phyloP scores from a whole-genome alignment of 2,113 vertebrate genomes.

The Osmerus mordax region DNA sequence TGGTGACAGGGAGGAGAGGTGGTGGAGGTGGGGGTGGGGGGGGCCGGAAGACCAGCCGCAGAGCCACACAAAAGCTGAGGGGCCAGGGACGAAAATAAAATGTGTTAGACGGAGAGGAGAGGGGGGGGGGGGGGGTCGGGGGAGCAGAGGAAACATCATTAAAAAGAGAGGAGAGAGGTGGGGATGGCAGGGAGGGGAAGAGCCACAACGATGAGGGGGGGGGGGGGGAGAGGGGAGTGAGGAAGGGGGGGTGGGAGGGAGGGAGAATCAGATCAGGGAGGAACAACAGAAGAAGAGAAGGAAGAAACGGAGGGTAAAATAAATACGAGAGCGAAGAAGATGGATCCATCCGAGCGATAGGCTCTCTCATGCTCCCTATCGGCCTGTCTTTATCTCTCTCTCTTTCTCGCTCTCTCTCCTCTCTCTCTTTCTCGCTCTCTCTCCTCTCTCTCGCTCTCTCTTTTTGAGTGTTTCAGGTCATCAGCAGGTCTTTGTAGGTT shows the following conservation, averaged over 20 bases:
- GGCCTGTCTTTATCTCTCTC: not conserved
- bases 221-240: too few relatives aligned
- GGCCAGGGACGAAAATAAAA: not conserved
- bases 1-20: too few relatives aligned
- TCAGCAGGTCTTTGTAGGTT: constrained; percentile 29
- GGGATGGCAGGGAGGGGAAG: too few relatives aligned
- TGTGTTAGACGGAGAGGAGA: not conserved
- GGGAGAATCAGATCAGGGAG: constrained; percentile 5
- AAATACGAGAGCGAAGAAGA: not conserved
- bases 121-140: too few relatives aligned
- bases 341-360: too few relatives aligned
- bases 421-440: not conserved
- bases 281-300: not conserved
- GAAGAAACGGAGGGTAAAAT: not conserved
- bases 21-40: too few relatives aligned
- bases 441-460: not conserved
- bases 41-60: not conserved
- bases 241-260: not conserved
- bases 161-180: constrained; percentile 4
- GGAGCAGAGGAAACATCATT: not conserved
- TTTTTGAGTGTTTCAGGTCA: constrained; percentile 3
- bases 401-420: not conserved
- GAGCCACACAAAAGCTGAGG: not conserved
- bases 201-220: too few relatives aligned
- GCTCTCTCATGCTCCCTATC: not conserved